A percentile compares a stretch with the other conserved stretches of the same genome.
Conservation (phyloP, 1,140 invertebrate genomes). For the Drosophila subobscura region DNA sequence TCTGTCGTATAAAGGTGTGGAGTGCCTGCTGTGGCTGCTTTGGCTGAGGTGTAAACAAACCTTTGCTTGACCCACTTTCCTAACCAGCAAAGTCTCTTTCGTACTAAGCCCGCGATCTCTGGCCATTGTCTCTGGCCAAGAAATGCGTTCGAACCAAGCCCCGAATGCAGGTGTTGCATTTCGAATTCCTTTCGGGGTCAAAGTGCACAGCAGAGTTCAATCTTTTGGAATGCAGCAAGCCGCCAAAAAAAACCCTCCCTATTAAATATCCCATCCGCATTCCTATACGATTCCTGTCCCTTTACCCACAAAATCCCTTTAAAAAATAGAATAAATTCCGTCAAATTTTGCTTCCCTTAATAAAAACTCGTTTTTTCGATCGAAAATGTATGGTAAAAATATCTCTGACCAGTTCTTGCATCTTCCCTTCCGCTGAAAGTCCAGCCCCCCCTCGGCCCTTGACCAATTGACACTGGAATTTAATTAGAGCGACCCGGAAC, state of each 20-base stretch:
- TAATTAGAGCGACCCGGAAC: conserved; percentile 78
- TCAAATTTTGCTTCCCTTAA: conserved; percentile 34
- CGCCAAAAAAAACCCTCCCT: neutral
- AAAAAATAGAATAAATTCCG: conserved; percentile 35
- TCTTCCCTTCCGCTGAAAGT: neutral
- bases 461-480: conserved; percentile 76
- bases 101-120: conserved; percentile 15
- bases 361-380: conserved; percentile 48
- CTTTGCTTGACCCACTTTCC: conserved; percentile 56
- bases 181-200: conserved; percentile 41
- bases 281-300: too few relatives aligned
- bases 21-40: conserved; percentile 3
- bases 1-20: conserved; percentile 38
- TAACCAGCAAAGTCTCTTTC: conserved; percentile 26
- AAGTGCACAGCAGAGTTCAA: conserved; percentile 39
- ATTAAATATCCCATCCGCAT: too few relatives aligned
- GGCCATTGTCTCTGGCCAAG: conserved; percentile 38
- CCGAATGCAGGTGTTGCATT: conserved; percentile 43
- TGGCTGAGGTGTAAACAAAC: conserved; percentile 47
- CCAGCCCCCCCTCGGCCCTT: conserved; percentile 15
- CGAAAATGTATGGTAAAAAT: conserved; percentile 7
- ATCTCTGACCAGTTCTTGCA: conserved; percentile 47
- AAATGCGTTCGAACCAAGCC: conserved; percentile 50
- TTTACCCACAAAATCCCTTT: conserved; percentile 14
- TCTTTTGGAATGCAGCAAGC: conserved; percentile 3